Conservation (phyloP, 37 sponge, comb jelly and placozoan genomes). For the Amphimedon queenslandica region DNA sequence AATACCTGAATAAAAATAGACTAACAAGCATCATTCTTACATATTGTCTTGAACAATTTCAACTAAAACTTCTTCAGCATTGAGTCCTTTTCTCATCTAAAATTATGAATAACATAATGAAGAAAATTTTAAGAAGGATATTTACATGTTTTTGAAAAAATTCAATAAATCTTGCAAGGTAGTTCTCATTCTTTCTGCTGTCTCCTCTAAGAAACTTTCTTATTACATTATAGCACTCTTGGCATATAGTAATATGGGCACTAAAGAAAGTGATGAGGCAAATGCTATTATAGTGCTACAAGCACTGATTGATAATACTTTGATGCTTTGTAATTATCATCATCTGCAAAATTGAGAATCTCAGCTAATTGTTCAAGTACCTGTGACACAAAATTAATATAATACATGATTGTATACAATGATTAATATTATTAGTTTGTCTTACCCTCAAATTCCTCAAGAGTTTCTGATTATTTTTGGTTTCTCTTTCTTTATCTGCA, state of each 20-base stretch:
- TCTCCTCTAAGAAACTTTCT: conserved; percentile 30
- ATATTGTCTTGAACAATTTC: no score
- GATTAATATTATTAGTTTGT: not conserved
- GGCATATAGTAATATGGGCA: conserved; percentile 5
- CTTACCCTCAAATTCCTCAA: conserved; percentile 62
- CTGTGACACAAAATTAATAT: no score
- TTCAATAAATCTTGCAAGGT: conserved; percentile 60
- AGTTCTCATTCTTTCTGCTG: conserved; percentile 73
- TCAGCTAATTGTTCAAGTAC: conserved; percentile 26
- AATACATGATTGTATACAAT: no score
- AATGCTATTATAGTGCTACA: no score
- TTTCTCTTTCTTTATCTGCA: not conserved
- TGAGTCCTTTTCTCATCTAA: conserved; percentile 66
- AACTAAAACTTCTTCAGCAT: no score
- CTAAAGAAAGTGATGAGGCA: not conserved
- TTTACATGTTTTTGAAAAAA: conserved; percentile 33
- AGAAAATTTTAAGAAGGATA: no score
- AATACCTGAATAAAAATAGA: not conserved
- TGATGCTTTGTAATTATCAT: no score
- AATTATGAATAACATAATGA: no score
- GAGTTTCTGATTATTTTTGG: no score
- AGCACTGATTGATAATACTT: no score
- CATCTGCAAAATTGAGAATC: not conserved
- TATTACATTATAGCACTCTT: conserved; percentile 33
- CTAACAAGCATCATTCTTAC: conserved; percentile 11